Evolutionary conservation across 2,888 invertebrate genomes (phyloP).

Genomic region (Nysson spinosus): DNA sequence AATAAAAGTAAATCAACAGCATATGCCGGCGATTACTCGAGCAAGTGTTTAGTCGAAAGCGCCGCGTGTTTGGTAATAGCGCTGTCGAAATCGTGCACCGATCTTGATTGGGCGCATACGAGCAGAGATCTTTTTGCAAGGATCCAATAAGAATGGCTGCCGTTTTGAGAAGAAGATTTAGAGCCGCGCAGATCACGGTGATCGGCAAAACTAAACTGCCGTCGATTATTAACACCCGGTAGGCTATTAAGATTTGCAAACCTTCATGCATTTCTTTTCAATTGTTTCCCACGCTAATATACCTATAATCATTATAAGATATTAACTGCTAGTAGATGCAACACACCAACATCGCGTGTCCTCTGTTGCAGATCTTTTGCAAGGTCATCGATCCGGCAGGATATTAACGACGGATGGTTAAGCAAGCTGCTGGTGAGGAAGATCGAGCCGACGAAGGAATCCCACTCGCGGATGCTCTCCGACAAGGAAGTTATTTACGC

Average conservation of each 20-base stretch:
- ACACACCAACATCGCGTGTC: too few relatives aligned
- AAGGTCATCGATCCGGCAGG: slow-evolving; percentile 70
- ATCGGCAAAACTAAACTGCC: slow-evolving; percentile 65
- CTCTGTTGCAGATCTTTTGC: slow-evolving; percentile 68
- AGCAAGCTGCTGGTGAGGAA: slow-evolving; percentile 92
- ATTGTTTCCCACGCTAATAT: too few relatives aligned
- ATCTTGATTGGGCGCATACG: slow-evolving; percentile 38
- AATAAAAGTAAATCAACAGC: slow-evolving; percentile 42
- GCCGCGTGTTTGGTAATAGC: slow-evolving; percentile 29
- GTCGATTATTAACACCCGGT: slow-evolving; percentile 62
- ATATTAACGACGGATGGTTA: slow-evolving; percentile 87
- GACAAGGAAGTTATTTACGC: slow-evolving; percentile 98
- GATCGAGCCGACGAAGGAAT: slow-evolving; percentile 96
- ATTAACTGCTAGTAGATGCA: too few relatives aligned
- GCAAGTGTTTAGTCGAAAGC: slow-evolving; percentile 28
- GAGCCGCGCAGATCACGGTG: slow-evolving; percentile 60
- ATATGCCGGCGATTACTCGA: slow-evolving; percentile 12
- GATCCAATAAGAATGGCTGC: slow-evolving; percentile 73
- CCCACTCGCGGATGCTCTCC: slow-evolving; percentile 97
- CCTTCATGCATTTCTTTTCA: slow-evolving; percentile 20
- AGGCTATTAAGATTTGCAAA: slow-evolving; percentile 28
- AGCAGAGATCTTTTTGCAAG: slow-evolving; percentile 28
- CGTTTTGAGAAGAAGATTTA: slow-evolving; percentile 69
- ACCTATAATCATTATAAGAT: too few relatives aligned
- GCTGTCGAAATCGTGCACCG: slow-evolving; percentile 21